These are phyloP conservation scores for Tanaodytes sp. DNA, from an alignment of 2,888 invertebrate species.

Conservation along the genomic window DNA sequence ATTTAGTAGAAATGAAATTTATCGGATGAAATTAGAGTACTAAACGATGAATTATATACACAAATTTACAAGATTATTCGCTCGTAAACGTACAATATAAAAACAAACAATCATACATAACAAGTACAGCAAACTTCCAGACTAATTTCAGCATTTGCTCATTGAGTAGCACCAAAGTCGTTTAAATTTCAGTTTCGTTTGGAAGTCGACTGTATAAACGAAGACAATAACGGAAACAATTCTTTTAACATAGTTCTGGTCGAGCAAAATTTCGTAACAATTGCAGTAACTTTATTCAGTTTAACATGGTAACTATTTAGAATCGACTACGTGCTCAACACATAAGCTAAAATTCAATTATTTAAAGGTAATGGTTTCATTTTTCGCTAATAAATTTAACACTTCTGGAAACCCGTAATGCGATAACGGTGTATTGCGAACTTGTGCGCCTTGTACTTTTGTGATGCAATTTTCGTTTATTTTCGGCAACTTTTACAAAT, in stretches of 20 bases:
- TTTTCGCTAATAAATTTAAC: conserved; percentile 39
- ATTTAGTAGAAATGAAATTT: too few relatives aligned
- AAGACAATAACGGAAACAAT: too few relatives aligned
- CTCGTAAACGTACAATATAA: too few relatives aligned
- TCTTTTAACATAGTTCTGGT: too few relatives aligned
- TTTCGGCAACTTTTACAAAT: conserved; percentile 13
- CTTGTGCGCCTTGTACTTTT: conserved; percentile 54
- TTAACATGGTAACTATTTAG: conserved; percentile 39
- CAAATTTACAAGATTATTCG: too few relatives aligned
- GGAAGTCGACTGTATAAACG: too few relatives aligned
- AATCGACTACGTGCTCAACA: conserved; percentile 48
- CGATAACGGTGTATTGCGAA: conserved; percentile 48
- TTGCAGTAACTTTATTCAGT: conserved; percentile 32
- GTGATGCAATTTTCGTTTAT: conserved; percentile 23
- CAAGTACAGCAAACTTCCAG: too few relatives aligned
- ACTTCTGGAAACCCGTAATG: conserved; percentile 45
- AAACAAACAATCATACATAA: too few relatives aligned
- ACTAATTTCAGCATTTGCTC: too few relatives aligned
- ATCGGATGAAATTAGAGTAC: too few relatives aligned
- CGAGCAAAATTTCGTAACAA: conserved; percentile 37
- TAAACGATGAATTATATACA: not conserved
- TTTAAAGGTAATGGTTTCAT: conserved; percentile 32
- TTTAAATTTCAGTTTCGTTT: too few relatives aligned
- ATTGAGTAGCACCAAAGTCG: too few relatives aligned
- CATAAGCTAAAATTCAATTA: conserved; percentile 47